phyloP scores from a whole-genome alignment of 2,888 invertebrate species.

The Nematopogon swammerdamellus region DNA sequence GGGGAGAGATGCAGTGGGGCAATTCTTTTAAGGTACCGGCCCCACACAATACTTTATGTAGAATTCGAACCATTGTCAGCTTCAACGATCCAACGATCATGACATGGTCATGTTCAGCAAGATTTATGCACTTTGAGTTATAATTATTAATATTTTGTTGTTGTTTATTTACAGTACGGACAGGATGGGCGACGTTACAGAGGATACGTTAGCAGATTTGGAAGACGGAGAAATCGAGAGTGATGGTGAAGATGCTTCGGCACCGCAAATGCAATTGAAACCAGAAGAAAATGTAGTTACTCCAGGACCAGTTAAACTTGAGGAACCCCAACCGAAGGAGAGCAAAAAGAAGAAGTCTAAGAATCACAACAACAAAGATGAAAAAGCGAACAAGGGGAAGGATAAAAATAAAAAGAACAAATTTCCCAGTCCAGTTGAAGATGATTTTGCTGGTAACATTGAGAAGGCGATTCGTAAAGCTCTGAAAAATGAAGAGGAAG shows the following conservation, averaged over 20 bases:
- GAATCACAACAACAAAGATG: slow-evolving; percentile 43
- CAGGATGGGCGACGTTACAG: slow-evolving; percentile 32
- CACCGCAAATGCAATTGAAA: slow-evolving; percentile 22
- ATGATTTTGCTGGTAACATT: slow-evolving; percentile 77
- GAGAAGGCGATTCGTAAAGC: slow-evolving; percentile 76
- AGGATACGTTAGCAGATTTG: slow-evolving; percentile 57
- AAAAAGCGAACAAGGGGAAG: slow-evolving; percentile 45
- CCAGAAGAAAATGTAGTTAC: slow-evolving; percentile 17
- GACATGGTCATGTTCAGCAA: too few species aligned
- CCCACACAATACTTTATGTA: too few species aligned
- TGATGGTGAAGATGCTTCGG: slow-evolving; percentile 43
- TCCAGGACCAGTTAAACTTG: background rate
- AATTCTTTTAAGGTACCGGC: too few species aligned
- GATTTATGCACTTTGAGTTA: too few species aligned
- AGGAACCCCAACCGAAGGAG: slow-evolving; percentile 12
- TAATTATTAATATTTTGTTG: too few species aligned
- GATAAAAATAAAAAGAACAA: slow-evolving; percentile 52
- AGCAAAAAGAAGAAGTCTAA: slow-evolving; percentile 41
- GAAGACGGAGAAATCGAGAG: slow-evolving; percentile 87
- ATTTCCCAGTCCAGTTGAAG: slow-evolving; percentile 40
- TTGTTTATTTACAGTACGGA: slow-evolving; percentile 35
- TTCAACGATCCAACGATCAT: too few species aligned
- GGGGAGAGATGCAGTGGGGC: too few species aligned
- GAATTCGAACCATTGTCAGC: too few species aligned
- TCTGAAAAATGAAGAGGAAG: slow-evolving; percentile 64